Base-by-base conservation (phyloP, 2,888 invertebrate species). In the Drymonia ruficornis region DNA sequence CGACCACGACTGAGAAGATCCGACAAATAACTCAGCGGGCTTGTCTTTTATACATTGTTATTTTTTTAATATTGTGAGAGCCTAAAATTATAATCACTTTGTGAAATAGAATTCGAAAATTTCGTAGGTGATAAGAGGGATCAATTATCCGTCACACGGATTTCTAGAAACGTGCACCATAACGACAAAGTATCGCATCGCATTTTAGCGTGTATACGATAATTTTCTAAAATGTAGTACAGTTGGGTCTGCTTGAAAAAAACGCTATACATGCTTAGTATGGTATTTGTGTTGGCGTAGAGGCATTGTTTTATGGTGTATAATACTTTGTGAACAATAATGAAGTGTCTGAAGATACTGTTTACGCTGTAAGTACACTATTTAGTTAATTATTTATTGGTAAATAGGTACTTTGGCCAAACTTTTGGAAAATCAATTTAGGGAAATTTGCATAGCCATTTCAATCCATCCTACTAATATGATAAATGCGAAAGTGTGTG, bases 211-310 rank as follows among this genome's bases (percentile, higher is more conserved):
- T 53, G 49, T 15, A 43, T 0, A n/a, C 53, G 67, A 71, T 84
- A 85, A 83, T 83, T 81, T 68, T 57, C 55, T 54, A 53, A 65
- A 68, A 74, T 72, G 59, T 71, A 63, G 69, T 65, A 67, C 74
- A 64, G 62, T 57, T 54, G n/a, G n/a, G n/a, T 53, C 55, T 56
- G 52, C 67, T 62, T 50, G 55, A 51, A 61, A 70, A 62, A 60
- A 64, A 55, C 59, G 56, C 68, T 71, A 72, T 74, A 76, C 44
- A 62, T 65, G 61, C 65, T 50, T 59, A 70, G 59, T 65, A 52
- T 54, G 56, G 53, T 58, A 65, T 67, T 67, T 73, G 70, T 70
- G 63, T 65, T 67, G 63, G 55, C 43, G 53, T 38, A 31, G 52
- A 52, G 43, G 50, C 53, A 58, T 59, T 57, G 49, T 52, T 54